Evolutionary conservation across 2,888 invertebrate genomes (phyloP), one percentile per base, ranked within the genome.

Genomic region (Pristionchus maxplancki): DNA sequence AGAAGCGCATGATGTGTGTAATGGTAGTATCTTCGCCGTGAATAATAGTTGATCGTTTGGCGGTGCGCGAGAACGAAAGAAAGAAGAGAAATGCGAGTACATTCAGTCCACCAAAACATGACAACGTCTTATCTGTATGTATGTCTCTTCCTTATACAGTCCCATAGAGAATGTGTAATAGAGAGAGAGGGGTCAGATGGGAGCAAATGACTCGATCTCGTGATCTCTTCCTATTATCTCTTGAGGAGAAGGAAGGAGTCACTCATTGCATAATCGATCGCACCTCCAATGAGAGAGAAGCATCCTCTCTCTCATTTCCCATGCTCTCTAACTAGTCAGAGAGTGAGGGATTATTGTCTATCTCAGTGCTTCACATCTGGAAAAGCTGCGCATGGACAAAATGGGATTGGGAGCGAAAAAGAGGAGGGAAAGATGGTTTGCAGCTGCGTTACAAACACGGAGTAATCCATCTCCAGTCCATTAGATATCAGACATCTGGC

Each of bases 241-340:
- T 40, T 44, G n/a, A 40, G 40, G 24, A 24, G 28, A 78, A 40
- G 44, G 24, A 24, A n/a, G 44, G 40, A 24, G 17, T 13, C 78
- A 15, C 78, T 78, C 78, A 78, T 78, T 78, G 78, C 78, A 74
- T 74, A 74, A 74, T 74, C 74, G 24, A 74, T 74, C 37, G 74
- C 74, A 74, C 74, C 74, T 74, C 37, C 37, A 40, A 37, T 11
- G 37, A 24, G 37, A 71, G 67, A 67, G 58, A 58, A 58, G 20
- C 58, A 6, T 6, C 6, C n/a, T 58, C 58, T n/a, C 58, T n/a
- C n/a, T n/a, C n/a, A 24, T 58, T 58, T n/a, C n/a, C 58, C 24
- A 9, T 58, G 6, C 58, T 58, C 50, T 58, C 24, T 6, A 44
- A 44, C 44, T 9, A 58, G 9, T 50, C 50, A 9, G 20, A n/a